Percentiles rank a stretch among this genome's conserved stretches.
phyloP scores from a whole-genome alignment of 2,113 vertebrate genomes.

The Phalacrocorax aristotelis region DNA sequence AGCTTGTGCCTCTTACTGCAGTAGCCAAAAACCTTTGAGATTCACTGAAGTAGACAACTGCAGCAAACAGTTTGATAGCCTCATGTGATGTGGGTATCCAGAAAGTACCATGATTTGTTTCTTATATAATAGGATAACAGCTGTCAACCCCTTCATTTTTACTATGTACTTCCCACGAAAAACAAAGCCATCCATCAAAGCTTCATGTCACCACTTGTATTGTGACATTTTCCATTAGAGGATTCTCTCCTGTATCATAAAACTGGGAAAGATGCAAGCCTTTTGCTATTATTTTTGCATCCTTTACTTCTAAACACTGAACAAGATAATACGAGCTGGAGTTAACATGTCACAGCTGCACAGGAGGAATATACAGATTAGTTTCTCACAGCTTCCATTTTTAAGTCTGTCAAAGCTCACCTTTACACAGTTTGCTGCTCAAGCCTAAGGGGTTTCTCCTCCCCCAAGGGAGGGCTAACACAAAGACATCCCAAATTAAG shows the following conservation, averaged over 20 bases:
- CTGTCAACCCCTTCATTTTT: background rate
- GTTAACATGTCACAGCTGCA: background rate
- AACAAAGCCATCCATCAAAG: background rate
- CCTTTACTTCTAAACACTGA: background rate
- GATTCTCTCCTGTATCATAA: background rate
- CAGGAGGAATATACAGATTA: background rate
- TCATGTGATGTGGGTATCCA: background rate
- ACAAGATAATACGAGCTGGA: background rate
- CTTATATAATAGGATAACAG: background rate
- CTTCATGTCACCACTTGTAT: background rate
- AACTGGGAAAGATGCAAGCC: background rate
- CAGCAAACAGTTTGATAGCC: background rate
- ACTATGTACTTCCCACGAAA: background rate
- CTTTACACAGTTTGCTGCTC: background rate
- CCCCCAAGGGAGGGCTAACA: background rate
- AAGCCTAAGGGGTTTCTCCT: background rate
- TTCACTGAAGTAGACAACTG: background rate
- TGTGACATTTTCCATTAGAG: background rate
- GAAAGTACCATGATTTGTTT: background rate
- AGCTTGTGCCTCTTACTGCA: background rate
- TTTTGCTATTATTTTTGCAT: conserved; percentile 20
- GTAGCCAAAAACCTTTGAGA: background rate
- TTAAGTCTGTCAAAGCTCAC: background rate
- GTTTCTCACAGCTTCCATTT: background rate
- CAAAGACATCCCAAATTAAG: background rate